Percentiles rank a stretch among this genome's conserved stretches.
Evolutionary conservation across 2,888 invertebrate genomes (phyloP).

Genomic region (Tenthredo amoena): DNA sequence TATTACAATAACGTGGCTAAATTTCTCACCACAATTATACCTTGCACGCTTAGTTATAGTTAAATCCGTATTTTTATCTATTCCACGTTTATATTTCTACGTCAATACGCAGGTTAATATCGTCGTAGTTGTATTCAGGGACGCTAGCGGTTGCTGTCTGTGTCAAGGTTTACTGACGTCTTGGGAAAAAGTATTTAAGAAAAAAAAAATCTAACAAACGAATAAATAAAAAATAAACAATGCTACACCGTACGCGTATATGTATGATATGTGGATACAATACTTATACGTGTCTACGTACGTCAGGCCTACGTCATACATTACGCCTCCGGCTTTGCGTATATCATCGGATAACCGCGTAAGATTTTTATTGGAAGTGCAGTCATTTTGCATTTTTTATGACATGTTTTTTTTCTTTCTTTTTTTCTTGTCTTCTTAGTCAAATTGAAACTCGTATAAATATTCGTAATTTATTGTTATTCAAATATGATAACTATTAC

Average conservation of each 20-base stretch:
- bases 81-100: background rate
- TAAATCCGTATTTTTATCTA: background rate
- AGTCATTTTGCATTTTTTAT: no score
- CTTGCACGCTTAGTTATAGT: no score
- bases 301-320: background rate
- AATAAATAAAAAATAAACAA: background rate
- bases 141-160: constrained; percentile 24
- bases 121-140: constrained; percentile 22
- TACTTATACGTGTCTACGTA: background rate
- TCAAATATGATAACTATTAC: background rate
- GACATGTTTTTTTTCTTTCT: no score
- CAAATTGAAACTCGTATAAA: no score
- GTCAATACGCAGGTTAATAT: constrained; percentile 5
- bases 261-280: background rate
- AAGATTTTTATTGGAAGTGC: background rate
- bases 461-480: background rate
- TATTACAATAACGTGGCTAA: background rate
- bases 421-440: no score
- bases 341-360: background rate
- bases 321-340: background rate
- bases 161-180: constrained; percentile 40
- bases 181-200: background rate
- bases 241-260: background rate
- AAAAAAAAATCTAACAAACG: background rate
- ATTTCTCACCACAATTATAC: background rate